A percentile compares a stretch with the other conserved stretches of the same genome.
These are phyloP conservation scores for Drosophila macrothrix DNA, from an alignment of 2,888 invertebrate genomes.

Conservation along the genomic window DNA sequence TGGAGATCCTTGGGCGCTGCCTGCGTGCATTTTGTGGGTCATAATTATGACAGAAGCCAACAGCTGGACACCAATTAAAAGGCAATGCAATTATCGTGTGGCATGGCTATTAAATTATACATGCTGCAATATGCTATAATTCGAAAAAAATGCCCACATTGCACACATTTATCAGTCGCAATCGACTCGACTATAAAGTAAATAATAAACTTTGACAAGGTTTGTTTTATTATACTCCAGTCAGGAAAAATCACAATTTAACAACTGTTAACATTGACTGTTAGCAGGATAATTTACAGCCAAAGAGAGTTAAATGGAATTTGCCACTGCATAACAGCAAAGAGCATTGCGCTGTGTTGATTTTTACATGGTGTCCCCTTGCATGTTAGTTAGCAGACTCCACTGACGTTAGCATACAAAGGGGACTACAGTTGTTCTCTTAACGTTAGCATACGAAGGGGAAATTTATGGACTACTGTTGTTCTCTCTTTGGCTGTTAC, in stretches of 20 bases:
- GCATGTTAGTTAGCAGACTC: neutral
- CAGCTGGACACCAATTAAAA: slow-evolving; percentile 45
- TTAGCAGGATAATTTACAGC: neutral
- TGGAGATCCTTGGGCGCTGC: slow-evolving; percentile 11
- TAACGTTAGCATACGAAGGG: slow-evolving; percentile 16
- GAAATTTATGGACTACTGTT: neutral
- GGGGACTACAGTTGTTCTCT: slow-evolving; percentile 20
- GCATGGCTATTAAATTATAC: neutral
- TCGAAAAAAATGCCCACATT: too few species aligned
- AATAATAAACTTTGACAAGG: neutral
- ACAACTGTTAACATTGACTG: neutral
- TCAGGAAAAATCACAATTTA: neutral
- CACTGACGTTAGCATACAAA: neutral
- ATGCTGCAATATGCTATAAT: neutral
- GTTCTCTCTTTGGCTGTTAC: slow-evolving; percentile 43
- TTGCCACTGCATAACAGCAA: slow-evolving; percentile 1
- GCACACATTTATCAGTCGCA: neutral
- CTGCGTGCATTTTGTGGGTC: slow-evolving; percentile 32
- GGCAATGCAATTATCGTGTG: slow-evolving; percentile 2
- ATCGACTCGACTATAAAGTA: neutral
- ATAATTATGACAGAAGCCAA: slow-evolving; percentile 34
- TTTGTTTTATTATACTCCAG: neutral
- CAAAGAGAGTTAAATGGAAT: neutral
- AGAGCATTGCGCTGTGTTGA: slow-evolving; percentile 22
- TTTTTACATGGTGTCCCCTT: neutral